Evolutionary conservation across 2,888 invertebrate genomes (phyloP), one percentile per base, ranked within the genome.

Genomic region (Brachyopa scutellaris): DNA sequence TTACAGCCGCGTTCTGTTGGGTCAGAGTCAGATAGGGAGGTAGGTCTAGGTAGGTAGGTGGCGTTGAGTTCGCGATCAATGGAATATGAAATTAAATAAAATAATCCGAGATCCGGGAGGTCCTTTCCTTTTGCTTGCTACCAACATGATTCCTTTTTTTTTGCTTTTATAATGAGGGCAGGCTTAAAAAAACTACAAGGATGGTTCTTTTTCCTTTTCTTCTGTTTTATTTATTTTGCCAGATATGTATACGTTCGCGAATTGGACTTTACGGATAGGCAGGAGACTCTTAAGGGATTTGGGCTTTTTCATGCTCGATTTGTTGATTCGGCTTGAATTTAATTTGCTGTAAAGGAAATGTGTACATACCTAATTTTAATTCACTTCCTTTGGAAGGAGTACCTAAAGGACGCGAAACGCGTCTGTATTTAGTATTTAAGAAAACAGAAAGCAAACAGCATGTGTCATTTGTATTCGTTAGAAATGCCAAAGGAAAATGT

Each of bases 401-500:
- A n/a, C n/a, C n/a, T n/a, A n/a, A n/a, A n/a, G n/a, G n/a, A n/a
- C n/a, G n/a, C n/a, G n/a, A n/a, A n/a, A 61, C 51, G 45, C 49
- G 29, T 19, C 40, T 67, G 13, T 57, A 42, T 73, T 62, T n/a
- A 4, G 23, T 21, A 15, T 8, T 11, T 19, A 29, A 33, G 17
- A 19, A n/a, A 26, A 47, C n/a, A 19, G 2, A 53, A 21, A 36
- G 15, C 26, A 17, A 51, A 57, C 11, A 13, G 36, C 29, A 33
- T 69, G 36, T 70, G 57, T 57, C 76, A 80, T 82, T 82, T 82
- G 70, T 82, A 77, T 82, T 82, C 82, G 77, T 82, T 82, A 76
- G 51, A 45, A 77, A 61, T 55, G 47, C 59, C 66, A 66, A 11
- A 15, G 55, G 26, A 49, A 66, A 72, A 66, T 61, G 55, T 79